Evolutionary conservation across 2,113 vertebrate species (phyloP), one percentile per base, ranked within the genome.

Genomic region (Ascaphus truei): DNA sequence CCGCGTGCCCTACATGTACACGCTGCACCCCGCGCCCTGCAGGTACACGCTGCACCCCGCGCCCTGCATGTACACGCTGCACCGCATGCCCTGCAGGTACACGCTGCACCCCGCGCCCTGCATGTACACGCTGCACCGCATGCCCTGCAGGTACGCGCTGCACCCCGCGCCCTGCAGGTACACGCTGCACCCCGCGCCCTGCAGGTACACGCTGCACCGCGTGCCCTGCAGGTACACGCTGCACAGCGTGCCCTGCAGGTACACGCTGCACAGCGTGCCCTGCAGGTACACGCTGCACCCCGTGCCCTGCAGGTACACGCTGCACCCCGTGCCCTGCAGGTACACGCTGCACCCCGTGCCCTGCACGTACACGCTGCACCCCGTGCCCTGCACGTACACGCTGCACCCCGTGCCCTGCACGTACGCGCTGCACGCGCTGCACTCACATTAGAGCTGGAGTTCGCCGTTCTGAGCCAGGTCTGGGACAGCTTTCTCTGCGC

Each of bases 361-460:
- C 20, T 11, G 10, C 7, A n/a, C n/a, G n/a, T n/a, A 16, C 29
- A 62, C 20, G 41, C 2, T 23, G 23, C 16, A 7, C 8, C 9
- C 5, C 11, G 12, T 3, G 13, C 10, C 3, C 20, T 11, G 10
- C 7, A n/a, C n/a, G n/a, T n/a, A 16, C 29, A 62, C 20, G 41
- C 2, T 23, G 23, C 16, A 7, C 8, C 9, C 5, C 11, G 12
- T 3, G 13, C 10, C 3, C 20, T 11, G 10, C 7, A n/a, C n/a
- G n/a, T n/a, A n/a, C n/a, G n/a, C n/a, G n/a, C n/a, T n/a, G n/a
- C n/a, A n/a, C n/a, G n/a, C n/a, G n/a, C 4, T 12, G 41, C 6
- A 65, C 91, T 92, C 85, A 98, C 96, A 0, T 98, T 97, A 62
- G 85, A 86, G 80, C 90, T 98, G 82, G 81, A 85, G 82, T 97